Evolutionary conservation across 2,797 vertebrate species (phyloP).

Genomic region (Etheostoma nigrum): DNA sequence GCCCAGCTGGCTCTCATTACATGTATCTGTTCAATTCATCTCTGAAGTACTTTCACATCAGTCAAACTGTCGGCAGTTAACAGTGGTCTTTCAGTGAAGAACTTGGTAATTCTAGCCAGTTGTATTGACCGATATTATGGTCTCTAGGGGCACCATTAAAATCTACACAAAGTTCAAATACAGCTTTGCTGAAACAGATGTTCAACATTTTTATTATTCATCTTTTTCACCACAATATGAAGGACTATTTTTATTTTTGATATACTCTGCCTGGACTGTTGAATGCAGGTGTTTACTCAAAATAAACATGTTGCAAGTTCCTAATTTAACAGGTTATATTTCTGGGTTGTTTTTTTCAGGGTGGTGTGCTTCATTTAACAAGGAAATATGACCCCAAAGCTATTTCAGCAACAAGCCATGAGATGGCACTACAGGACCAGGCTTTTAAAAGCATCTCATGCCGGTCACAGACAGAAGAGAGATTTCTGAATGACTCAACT

Average conservation of each 20-base stretch:
- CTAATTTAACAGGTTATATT: not conserved
- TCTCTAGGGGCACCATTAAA: conserved; percentile 17
- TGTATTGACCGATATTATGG: conserved; percentile 19
- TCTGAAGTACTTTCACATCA: conserved; percentile 38
- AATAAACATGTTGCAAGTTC: not conserved
- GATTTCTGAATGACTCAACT: conserved; percentile 54
- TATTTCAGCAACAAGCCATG: conserved; percentile 50
- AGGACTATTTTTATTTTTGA: not conserved
- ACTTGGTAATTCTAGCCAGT: conserved; percentile 16
- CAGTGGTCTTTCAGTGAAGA: not conserved
- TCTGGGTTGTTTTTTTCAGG: not conserved
- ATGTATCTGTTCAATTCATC: conserved; percentile 58
- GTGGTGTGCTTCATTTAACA: not conserved
- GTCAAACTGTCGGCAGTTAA: conserved; percentile 44
- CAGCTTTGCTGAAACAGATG: conserved; percentile 24
- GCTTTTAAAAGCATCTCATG: not conserved
- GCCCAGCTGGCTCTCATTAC: conserved; percentile 69
- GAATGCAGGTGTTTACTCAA: not conserved
- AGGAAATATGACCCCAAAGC: not conserved
- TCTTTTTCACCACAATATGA: not conserved
- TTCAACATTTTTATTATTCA: conserved; percentile 1
- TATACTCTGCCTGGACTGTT: not conserved
- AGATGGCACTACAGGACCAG: conserved; percentile 78
- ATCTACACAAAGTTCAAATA: conserved; percentile 23
- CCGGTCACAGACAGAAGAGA: not conserved